phyloP scores from a whole-genome alignment of 2,888 invertebrate species.

The Drosophila flavopinicola region DNA sequence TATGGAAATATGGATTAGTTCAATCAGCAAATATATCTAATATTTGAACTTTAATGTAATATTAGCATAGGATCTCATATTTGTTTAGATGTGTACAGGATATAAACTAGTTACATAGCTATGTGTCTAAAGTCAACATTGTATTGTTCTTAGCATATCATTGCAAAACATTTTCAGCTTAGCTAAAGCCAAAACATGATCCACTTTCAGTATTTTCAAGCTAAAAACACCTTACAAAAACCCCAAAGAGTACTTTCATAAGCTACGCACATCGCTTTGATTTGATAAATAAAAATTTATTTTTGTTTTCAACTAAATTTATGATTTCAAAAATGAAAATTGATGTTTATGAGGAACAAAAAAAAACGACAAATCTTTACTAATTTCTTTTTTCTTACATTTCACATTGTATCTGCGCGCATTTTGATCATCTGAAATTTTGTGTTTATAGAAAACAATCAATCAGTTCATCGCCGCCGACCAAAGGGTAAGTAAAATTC shows the following conservation, averaged over 20 bases:
- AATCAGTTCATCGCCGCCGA: conserved; percentile 78
- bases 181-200: background rate
- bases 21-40: no score
- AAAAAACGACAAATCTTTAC: conserved; percentile 52
- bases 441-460: conserved; percentile 78
- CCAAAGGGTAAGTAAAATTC: conserved; percentile 68
- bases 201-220: background rate
- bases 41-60: no score
- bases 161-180: background rate
- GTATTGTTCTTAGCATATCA: conserved; percentile 2
- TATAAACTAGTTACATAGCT: background rate
- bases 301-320: conserved; percentile 17
- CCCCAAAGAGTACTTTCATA: background rate
- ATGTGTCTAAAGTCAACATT: background rate
- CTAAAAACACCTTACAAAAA: background rate
- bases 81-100: no score
- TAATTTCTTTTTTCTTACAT: conserved; percentile 79
- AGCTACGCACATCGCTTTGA: conserved; percentile 25
- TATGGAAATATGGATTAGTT: no score
- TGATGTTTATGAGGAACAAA: conserved; percentile 6
- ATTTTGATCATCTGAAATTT: conserved; percentile 73
- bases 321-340: conserved; percentile 19
- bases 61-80: no score
- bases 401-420: conserved; percentile 71
- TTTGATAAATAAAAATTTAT: conserved; percentile 5